phyloP scores from a whole-genome alignment of 2,797 vertebrate genomes.

The Macropodus opercularis region DNA sequence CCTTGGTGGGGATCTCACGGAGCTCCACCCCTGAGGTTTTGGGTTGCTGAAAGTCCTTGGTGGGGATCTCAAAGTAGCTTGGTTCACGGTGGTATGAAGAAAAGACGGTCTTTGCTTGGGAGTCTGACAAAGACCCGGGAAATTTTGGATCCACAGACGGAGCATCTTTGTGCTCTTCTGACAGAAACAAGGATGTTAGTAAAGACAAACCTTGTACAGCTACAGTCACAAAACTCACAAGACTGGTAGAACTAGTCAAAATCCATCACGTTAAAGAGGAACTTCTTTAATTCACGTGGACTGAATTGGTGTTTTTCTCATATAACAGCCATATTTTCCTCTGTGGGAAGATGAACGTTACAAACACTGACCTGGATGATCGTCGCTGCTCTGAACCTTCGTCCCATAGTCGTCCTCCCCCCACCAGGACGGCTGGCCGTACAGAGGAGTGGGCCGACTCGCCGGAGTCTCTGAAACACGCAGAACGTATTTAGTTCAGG shows the following conservation, averaged over 20 bases:
- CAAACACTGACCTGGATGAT: constrained; percentile 50
- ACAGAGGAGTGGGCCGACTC: constrained; percentile 90
- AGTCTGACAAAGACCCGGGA: constrained; percentile 70
- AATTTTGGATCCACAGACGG: constrained; percentile 78
- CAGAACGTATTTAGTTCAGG: no score
- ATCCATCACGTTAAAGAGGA: no score
- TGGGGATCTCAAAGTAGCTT: constrained; percentile 97
- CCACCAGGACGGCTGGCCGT: constrained; percentile 98
- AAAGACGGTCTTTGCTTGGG: constrained; percentile 78
- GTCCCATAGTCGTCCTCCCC: constrained; percentile 91
- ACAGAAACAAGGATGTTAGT: not conserved
- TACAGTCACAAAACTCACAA: no score
- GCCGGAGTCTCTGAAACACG: constrained; percentile 77
- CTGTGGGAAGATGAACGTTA: not conserved
- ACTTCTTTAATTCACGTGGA: no score
- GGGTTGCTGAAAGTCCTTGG: constrained; percentile 88
- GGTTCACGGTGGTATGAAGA: constrained; percentile 87
- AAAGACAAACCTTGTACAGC: not conserved
- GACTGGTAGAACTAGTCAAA: no score
- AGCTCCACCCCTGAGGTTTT: constrained; percentile 79
- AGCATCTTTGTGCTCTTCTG: constrained; percentile 86
- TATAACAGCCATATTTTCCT: no score
- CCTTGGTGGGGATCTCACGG: constrained; percentile 90
- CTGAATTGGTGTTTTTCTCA: no score
- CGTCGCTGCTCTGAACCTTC: constrained; percentile 58